A percentile compares a stretch with the other conserved stretches of the same genome.
phyloP scores from a whole-genome alignment of 1,140 invertebrate species.

The Parasteatoda tepidariorum region DNA sequence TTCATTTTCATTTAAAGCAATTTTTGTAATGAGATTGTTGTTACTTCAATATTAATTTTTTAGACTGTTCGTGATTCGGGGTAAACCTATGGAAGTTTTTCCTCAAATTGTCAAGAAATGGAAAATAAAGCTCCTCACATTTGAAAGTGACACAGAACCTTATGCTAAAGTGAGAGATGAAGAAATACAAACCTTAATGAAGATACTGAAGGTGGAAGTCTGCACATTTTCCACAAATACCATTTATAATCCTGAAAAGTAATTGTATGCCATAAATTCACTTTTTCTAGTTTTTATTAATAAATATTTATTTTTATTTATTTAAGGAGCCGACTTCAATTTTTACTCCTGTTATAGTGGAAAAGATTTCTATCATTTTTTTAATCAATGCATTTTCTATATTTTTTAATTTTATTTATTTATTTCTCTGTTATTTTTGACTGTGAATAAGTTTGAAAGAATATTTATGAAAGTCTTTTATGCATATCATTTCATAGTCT shows the following conservation, averaged over 20 bases:
- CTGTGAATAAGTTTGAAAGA: no score
- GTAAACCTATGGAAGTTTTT: constrained; percentile 40
- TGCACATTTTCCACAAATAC: constrained; percentile 10
- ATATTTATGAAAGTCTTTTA: no score
- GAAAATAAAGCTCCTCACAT: constrained; percentile 40
- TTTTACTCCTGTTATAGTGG: no score
- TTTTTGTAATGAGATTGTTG: neutral
- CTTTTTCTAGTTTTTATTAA: no score
- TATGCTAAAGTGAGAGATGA: constrained; percentile 43
- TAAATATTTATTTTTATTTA: neutral
- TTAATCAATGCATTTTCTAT: no score
- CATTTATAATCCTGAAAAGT: constrained; percentile 41
- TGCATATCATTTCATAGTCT: no score
- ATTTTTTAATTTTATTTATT: no score
- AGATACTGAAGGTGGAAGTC: constrained; percentile 28
- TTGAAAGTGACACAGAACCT: constrained; percentile 50
- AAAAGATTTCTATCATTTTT: no score
- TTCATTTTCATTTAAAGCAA: neutral
- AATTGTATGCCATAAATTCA: neutral
- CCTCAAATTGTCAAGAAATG: constrained; percentile 30
- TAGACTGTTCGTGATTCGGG: constrained; percentile 47
- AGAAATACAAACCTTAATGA: constrained; percentile 35
- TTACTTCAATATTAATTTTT: neutral
- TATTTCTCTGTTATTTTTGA: no score
- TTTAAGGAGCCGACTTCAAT: no score